Conservation (phyloP, 2,888 invertebrate genomes). For the Panzeria rudis region DNA sequence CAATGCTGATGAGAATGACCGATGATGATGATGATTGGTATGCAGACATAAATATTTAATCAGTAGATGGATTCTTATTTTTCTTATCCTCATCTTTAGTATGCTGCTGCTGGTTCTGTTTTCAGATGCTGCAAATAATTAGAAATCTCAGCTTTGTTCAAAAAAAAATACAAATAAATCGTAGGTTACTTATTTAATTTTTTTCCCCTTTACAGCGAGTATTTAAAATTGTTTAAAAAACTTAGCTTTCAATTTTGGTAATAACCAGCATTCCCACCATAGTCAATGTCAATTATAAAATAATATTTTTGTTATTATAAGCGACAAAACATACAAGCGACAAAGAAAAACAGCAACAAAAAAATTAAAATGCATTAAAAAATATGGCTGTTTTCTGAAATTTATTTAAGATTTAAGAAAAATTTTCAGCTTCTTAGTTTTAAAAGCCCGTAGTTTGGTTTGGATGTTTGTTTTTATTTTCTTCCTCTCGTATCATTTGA, state of each 20-base stretch:
- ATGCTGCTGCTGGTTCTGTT: neutral
- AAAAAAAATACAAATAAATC: conserved; percentile 18
- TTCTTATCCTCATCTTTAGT: neutral
- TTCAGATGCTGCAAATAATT: conserved; percentile 55
- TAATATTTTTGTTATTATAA: conserved; percentile 68
- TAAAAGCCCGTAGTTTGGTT: conserved; percentile 20
- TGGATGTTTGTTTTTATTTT: neutral
- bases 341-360: conserved; percentile 11
- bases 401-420: conserved; percentile 47
- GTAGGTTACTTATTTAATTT: neutral
- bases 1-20: conserved; percentile 50
- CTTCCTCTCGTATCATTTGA: conserved; percentile 19
- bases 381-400: conserved; percentile 28
- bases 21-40: conserved; percentile 52
- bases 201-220: neutral
- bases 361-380: conserved; percentile 31
- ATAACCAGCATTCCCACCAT: conserved; percentile 71
- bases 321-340: conserved; percentile 12
- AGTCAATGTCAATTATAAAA: conserved; percentile 72
- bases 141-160: conserved; percentile 58
- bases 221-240: conserved; percentile 48
- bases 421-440: conserved; percentile 33
- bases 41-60: conserved; percentile 64
- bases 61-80: conserved; percentile 41
- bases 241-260: conserved; percentile 64